Evolutionary conservation across 2,888 invertebrate genomes (phyloP).

Genomic region (Cetonia aurata): DNA sequence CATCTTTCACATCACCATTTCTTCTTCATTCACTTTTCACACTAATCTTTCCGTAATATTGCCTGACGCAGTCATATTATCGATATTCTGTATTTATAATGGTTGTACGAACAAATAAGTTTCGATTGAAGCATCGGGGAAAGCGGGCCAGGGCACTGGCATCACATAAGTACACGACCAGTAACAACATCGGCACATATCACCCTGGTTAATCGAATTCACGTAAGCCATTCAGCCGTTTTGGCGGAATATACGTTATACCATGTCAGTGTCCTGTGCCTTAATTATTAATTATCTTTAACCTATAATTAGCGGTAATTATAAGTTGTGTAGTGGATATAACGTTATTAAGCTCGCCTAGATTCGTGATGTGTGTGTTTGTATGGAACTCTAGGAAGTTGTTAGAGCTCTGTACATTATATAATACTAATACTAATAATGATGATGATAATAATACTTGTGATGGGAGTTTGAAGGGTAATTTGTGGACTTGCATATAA

Average conservation of each 20-base stretch:
- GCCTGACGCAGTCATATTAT: too few species aligned
- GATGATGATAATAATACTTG: too few species aligned
- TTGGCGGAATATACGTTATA: slow-evolving; percentile 26
- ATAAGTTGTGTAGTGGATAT: slow-evolving; percentile 12
- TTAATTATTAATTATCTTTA: slow-evolving; percentile 45
- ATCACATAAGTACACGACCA: slow-evolving; percentile 62
- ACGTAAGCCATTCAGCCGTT: too few species aligned
- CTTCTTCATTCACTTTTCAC: too few species aligned
- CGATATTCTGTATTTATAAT: too few species aligned
- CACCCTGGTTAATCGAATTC: not conserved
- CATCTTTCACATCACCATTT: too few species aligned
- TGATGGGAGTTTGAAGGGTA: too few species aligned
- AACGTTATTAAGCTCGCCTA: not conserved
- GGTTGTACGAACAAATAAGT: too few species aligned
- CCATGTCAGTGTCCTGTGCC: slow-evolving; percentile 67
- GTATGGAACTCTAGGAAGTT: slow-evolving; percentile 11
- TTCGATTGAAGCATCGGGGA: slow-evolving; percentile 15
- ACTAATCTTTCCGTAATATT: too few species aligned
- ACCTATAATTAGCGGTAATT: slow-evolving; percentile 36
- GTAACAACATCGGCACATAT: not conserved
- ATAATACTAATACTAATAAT: too few species aligned
- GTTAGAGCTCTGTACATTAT: not conserved
- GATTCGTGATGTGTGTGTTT: slow-evolving; percentile 4
- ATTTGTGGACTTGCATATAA: slow-evolving; percentile 4
- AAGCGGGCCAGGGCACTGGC: slow-evolving; percentile 91